phyloP scores from a whole-genome alignment of 2,888 invertebrate species.

The Eupithecia pulchellata region DNA sequence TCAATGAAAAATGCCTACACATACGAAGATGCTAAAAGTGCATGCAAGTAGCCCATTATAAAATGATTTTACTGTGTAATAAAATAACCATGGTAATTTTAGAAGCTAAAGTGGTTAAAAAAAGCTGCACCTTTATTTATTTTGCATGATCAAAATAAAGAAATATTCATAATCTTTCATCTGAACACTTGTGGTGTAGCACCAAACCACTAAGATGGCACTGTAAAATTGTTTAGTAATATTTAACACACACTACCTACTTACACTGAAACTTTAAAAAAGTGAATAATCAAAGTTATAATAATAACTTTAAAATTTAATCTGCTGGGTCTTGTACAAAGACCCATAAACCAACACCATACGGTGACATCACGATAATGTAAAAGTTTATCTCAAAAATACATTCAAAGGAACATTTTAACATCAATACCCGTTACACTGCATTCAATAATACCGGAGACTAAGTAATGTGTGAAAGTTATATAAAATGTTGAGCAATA shows the following conservation, averaged over 20 bases:
- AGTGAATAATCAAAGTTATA: background rate
- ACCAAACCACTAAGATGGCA: background rate
- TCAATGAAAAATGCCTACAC: background rate
- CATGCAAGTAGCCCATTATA: too few species aligned
- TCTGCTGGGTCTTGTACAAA: background rate
- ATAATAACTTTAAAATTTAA: background rate
- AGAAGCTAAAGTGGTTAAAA: too few species aligned
- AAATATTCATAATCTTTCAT: background rate
- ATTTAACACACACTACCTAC: background rate
- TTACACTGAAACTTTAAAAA: background rate
- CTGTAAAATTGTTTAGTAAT: background rate
- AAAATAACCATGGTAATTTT: too few species aligned
- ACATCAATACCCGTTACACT: background rate
- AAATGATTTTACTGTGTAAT: too few species aligned
- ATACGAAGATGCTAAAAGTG: background rate
- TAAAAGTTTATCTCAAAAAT: constrained; percentile 13
- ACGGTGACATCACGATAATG: constrained; percentile 4
- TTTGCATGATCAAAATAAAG: background rate
- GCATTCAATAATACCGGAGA: background rate
- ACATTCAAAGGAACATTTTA: constrained; percentile 1
- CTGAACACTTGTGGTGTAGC: background rate
- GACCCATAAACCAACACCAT: background rate
- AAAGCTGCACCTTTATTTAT: background rate
- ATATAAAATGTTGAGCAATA: constrained; percentile 22
- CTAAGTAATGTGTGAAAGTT: constrained; percentile 6